These are phyloP conservation scores for Hippocampus barbouri DNA, from an alignment of 2,113 vertebrate species.

Conservation along the genomic window DNA sequence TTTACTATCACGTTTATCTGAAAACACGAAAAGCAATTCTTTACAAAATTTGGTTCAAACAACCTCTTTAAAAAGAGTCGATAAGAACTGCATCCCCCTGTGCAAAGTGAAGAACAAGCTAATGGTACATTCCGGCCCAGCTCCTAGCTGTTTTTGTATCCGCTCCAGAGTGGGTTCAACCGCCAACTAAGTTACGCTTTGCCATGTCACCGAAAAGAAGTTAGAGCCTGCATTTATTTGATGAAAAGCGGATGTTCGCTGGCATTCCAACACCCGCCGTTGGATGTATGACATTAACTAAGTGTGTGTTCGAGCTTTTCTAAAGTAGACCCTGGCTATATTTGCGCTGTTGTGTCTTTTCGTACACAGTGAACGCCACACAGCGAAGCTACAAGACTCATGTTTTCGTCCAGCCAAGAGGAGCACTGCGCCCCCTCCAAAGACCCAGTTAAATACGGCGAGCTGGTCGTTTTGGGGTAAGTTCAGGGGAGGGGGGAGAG, in stretches of 20 bases:
- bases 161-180: slow-evolving; percentile 62
- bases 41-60: not conserved
- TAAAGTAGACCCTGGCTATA: slow-evolving; percentile 39
- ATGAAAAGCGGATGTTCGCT: slow-evolving; percentile 5
- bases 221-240: slow-evolving; percentile 38
- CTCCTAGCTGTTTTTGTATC: slow-evolving; percentile 70
- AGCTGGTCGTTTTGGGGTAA: slow-evolving; percentile 93
- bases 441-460: slow-evolving; percentile 92
- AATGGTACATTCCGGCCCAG: slow-evolving; percentile 72
- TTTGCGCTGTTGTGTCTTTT: slow-evolving; percentile 33
- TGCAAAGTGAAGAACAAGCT: slow-evolving; percentile 51
- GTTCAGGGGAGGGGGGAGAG: slow-evolving; percentile 37
- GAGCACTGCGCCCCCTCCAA: slow-evolving; percentile 88
- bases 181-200: slow-evolving; percentile 66
- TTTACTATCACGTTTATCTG: fast-evolving
- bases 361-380: slow-evolving; percentile 44
- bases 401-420: slow-evolving; percentile 90
- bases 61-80: not conserved
- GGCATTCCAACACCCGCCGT: not conserved
- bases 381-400: slow-evolving; percentile 71
- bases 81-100: slow-evolving; percentile 18
- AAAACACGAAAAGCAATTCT: not conserved
- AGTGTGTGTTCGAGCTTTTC: slow-evolving; percentile 38
- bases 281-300: slow-evolving; percentile 44
- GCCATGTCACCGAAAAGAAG: slow-evolving; percentile 52